A percentile compares a stretch with the other conserved stretches of the same genome.
These are phyloP conservation scores for Mantis religiosa DNA, from an alignment of 2,888 invertebrate species.

Conservation along the genomic window DNA sequence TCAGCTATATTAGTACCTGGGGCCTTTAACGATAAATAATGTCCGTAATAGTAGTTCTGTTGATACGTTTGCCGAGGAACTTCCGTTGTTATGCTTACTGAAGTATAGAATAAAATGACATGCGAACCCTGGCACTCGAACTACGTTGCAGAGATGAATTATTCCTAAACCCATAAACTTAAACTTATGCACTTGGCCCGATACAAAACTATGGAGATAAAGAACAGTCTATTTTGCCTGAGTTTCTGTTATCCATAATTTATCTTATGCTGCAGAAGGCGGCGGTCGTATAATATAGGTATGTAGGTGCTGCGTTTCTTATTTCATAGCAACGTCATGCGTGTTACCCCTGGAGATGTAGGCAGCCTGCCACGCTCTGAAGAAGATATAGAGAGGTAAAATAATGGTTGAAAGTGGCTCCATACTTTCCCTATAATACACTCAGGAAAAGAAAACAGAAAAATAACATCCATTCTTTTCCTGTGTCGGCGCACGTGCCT, in stretches of 20 bases:
- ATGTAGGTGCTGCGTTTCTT: neutral
- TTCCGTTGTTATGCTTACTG: too few relatives aligned
- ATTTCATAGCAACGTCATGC: conserved; percentile 3
- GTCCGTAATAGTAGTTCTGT: too few relatives aligned
- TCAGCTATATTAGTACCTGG: too few relatives aligned
- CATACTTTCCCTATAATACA: neutral
- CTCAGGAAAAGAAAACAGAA: neutral
- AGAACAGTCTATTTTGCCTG: neutral
- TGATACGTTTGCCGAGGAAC: too few relatives aligned
- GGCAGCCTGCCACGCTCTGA: neutral
- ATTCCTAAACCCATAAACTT: neutral
- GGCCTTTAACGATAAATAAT: too few relatives aligned
- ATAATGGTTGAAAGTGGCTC: neutral
- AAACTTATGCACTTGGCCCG: neutral
- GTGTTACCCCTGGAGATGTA: neutral
- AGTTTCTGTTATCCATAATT: neutral
- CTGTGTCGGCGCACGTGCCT: neutral
- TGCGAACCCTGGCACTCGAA: neutral
- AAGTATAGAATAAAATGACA: neutral
- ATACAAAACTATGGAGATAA: neutral
- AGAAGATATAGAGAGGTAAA: conserved; percentile 14
- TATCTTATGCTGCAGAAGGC: neutral
- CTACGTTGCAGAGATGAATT: neutral
- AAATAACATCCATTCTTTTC: neutral
- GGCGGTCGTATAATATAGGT: neutral